Evolutionary conservation across 2,888 invertebrate genomes (phyloP).

Genomic region (Crossocerus cetratus): DNA sequence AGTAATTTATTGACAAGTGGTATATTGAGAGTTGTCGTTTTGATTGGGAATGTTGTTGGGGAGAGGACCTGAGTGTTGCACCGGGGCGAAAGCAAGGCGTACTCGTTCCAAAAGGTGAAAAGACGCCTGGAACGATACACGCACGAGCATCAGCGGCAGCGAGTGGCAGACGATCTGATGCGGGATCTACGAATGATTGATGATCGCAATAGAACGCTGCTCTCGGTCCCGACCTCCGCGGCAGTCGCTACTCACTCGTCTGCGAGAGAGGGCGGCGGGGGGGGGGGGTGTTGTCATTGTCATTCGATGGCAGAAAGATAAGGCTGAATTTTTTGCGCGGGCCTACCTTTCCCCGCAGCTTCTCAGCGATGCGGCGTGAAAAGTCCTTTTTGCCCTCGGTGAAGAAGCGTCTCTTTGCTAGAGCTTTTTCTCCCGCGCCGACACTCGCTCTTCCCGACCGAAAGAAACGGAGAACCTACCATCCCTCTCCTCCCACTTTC

Average conservation of each 20-base stretch:
- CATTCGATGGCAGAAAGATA: slow-evolving; percentile 30
- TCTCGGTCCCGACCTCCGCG: too few relatives aligned
- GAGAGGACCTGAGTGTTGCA: slow-evolving; percentile 4
- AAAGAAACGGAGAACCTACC: neutral
- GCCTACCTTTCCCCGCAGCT: neutral
- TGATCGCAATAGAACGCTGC: slow-evolving; percentile 33
- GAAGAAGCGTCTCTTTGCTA: too few relatives aligned
- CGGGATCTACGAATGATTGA: slow-evolving; percentile 49
- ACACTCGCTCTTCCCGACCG: too few relatives aligned
- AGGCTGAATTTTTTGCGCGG: neutral
- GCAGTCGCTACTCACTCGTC: too few relatives aligned
- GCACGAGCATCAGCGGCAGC: slow-evolving; percentile 6
- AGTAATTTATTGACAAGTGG: too few relatives aligned
- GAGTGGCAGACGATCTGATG: slow-evolving; percentile 24
- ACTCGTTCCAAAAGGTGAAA: slow-evolving; percentile 23
- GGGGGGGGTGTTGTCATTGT: slow-evolving; percentile 22
- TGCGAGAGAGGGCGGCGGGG: too few relatives aligned
- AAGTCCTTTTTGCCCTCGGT: too few relatives aligned
- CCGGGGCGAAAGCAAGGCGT: slow-evolving; percentile 20
- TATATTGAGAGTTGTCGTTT: too few relatives aligned
- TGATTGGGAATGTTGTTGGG: neutral
- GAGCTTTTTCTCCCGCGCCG: too few relatives aligned
- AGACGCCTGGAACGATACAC: slow-evolving; percentile 23
- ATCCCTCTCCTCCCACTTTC: too few relatives aligned
- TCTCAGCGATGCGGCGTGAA: too few relatives aligned